phyloP scores from a whole-genome alignment of 2,888 invertebrate species.

The Chesias legatella region DNA sequence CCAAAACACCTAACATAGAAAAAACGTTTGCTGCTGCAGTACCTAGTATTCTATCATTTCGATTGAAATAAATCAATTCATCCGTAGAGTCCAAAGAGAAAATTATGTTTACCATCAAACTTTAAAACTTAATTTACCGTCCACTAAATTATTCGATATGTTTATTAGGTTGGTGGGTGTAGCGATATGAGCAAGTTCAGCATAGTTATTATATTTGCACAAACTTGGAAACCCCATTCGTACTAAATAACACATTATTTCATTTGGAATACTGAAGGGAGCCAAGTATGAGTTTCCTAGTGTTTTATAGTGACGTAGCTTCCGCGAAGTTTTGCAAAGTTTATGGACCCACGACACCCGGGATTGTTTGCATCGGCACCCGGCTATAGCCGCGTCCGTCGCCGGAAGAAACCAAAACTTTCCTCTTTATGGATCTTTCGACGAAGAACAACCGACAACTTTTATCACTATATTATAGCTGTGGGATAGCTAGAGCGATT shows the following conservation, averaged over 20 bases:
- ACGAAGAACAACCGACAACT: conserved; percentile 42
- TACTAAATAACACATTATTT: background rate
- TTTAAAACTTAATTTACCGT: conserved; percentile 22
- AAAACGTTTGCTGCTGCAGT: too few species aligned
- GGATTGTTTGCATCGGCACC: conserved; percentile 55
- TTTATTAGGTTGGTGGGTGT: background rate
- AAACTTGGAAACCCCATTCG: background rate
- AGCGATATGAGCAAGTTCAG: too few species aligned
- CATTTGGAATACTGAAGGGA: conserved; percentile 3
- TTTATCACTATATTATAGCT: conserved; percentile 44
- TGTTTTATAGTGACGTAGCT: conserved; percentile 41
- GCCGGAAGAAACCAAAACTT: conserved; percentile 55
- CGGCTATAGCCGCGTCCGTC: conserved; percentile 33
- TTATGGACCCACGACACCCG: conserved; percentile 51
- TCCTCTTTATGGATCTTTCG: conserved; percentile 46
- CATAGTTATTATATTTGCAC: background rate
- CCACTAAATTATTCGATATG: conserved; percentile 14
- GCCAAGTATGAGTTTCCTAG: conserved; percentile 14
- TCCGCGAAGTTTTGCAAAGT: conserved; percentile 51
- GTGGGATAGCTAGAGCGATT: conserved; percentile 10
- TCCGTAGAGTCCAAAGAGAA: conserved; percentile 24
- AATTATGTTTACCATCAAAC: conserved; percentile 22
- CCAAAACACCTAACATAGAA: too few species aligned
- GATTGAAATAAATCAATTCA: conserved; percentile 36
- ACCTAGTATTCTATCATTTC: conserved; percentile 26